phyloP scores from a whole-genome alignment of 2,888 invertebrate species.

The Melanchra persicariae region DNA sequence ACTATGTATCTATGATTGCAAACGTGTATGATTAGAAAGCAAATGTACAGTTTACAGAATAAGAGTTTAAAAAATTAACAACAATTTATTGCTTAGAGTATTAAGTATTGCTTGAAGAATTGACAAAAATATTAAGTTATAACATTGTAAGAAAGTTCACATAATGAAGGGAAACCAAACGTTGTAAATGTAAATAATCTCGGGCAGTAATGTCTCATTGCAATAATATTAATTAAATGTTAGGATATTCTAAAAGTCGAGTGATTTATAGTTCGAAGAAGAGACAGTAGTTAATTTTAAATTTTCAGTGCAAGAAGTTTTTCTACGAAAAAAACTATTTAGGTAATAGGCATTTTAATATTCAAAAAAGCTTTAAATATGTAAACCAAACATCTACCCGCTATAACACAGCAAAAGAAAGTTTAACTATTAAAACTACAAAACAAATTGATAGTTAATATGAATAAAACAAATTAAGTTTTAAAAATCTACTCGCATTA shows the following conservation, averaged over 20 bases:
- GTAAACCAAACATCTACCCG: constrained; percentile 23
- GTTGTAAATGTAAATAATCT: constrained; percentile 57
- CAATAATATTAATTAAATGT: constrained; percentile 41
- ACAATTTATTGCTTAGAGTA: constrained; percentile 18
- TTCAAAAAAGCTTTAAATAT: constrained; percentile 19
- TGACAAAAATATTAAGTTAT: not conserved
- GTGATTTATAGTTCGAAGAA: constrained; percentile 36
- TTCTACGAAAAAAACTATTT: constrained; percentile 21
- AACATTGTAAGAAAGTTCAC: constrained; percentile 55
- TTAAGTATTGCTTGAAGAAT: constrained; percentile 11
- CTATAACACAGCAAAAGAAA: constrained; percentile 48
- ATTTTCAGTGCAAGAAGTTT: constrained; percentile 21
- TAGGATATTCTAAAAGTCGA: constrained; percentile 49
- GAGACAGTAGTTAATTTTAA: constrained; percentile 23
- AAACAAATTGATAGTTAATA: constrained; percentile 30
- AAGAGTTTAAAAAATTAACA: not conserved
- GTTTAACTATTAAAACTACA: constrained; percentile 40
- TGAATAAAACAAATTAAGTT: constrained; percentile 23
- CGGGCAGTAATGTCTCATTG: constrained; percentile 66
- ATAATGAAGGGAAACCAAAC: constrained; percentile 71
- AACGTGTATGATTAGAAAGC: constrained; percentile 19
- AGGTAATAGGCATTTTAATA: too few species aligned
- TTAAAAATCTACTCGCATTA: constrained; percentile 43
- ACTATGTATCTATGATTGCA: constrained; percentile 26
- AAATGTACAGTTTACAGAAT: not conserved